Conservation (phyloP, 2,888 invertebrate species). For the Lydus trimaculatus region DNA sequence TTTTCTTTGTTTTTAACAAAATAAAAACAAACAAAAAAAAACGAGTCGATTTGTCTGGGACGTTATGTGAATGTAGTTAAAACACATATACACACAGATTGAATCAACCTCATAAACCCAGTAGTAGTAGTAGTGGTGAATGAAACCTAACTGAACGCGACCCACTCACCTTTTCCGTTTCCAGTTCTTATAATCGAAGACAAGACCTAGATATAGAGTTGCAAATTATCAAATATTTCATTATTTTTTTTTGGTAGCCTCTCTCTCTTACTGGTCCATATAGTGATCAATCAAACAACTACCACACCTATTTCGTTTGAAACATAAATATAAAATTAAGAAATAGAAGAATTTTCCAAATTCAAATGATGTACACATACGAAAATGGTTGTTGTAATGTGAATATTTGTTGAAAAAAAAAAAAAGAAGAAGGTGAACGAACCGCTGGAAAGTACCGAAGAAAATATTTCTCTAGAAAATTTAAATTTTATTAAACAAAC, state of each 20-base stretch:
- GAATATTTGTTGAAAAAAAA: neutral
- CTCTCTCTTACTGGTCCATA: too few relatives aligned
- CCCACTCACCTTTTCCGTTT: slow-evolving; percentile 24
- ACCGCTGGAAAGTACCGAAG: neutral
- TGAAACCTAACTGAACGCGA: slow-evolving; percentile 25
- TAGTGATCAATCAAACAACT: neutral
- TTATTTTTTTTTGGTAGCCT: neutral
- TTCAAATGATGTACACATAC: neutral
- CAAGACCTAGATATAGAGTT: neutral
- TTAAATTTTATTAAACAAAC: neutral
- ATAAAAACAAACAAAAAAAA: too few relatives aligned
- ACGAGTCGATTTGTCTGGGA: neutral
- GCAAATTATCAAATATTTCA: neutral
- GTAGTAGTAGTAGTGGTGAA: slow-evolving; percentile 23
- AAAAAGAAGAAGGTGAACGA: neutral
- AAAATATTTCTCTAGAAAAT: neutral
- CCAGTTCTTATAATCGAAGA: neutral
- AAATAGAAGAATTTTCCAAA: neutral
- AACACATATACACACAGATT: neutral
- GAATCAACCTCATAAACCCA: slow-evolving; percentile 25
- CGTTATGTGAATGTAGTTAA: neutral
- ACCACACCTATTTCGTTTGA: neutral
- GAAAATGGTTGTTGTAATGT: neutral
- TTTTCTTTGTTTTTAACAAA: too few relatives aligned
- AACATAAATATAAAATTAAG: neutral